Evolutionary conservation across 1,140 invertebrate genomes (phyloP).

Genomic region (Tigriopus japonicus): DNA sequence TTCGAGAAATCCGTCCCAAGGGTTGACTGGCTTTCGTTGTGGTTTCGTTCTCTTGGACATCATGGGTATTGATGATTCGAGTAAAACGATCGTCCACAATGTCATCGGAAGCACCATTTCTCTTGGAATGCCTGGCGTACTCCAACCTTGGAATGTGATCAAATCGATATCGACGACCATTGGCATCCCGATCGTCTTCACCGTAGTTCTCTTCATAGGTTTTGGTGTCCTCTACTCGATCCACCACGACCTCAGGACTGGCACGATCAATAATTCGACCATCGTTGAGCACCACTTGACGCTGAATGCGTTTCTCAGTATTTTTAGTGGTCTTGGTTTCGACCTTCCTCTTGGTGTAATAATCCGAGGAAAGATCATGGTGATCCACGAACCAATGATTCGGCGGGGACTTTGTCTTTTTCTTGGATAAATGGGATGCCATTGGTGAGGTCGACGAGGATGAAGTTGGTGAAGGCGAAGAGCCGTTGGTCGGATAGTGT

Average conservation of each 20-base stretch:
- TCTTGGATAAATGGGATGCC: no score
- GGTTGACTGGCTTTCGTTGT: background rate
- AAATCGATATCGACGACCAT: background rate
- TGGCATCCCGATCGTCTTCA: background rate
- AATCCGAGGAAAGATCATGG: background rate
- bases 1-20: background rate
- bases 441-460: no score
- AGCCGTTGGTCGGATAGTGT: no score
- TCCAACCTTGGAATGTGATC: background rate
- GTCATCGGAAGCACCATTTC: background rate
- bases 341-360: constrained; percentile 6
- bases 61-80: background rate
- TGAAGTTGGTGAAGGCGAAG: no score
- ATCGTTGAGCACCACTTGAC: constrained; percentile 71
- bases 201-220: background rate
- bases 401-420: no score
- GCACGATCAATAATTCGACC: constrained; percentile 68
- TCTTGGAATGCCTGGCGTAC: background rate
- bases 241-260: constrained; percentile 68
- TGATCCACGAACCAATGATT: no score
- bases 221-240: constrained; percentile 61
- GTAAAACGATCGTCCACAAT: background rate
- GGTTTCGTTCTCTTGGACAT: background rate
- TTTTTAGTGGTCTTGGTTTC: constrained; percentile 45
- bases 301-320: constrained; percentile 67